These are phyloP conservation scores for Empidonax traillii DNA, from an alignment of 2,113 vertebrate genomes.

Conservation along the genomic window DNA sequence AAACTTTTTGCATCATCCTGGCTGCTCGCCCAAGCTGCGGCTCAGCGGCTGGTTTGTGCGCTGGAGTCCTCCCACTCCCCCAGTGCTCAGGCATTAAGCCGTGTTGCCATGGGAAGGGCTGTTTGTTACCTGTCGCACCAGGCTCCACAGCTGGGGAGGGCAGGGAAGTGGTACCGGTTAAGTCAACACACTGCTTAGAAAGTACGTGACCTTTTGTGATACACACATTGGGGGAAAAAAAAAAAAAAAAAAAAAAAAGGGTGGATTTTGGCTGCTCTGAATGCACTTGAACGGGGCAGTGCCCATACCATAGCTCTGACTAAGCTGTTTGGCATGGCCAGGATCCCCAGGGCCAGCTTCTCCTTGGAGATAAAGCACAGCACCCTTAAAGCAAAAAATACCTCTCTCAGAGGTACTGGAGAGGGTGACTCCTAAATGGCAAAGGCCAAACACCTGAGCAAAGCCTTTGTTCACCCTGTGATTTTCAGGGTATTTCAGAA, in stretches of 20 bases:
- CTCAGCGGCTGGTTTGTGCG: neutral
- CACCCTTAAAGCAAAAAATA: neutral
- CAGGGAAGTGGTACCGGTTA: neutral
- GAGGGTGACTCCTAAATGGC: neutral
- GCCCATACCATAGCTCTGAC: slow-evolving; percentile 67
- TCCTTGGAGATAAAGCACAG: slow-evolving; percentile 12
- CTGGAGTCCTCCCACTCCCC: slow-evolving; percentile 4
- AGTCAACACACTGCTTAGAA: slow-evolving; percentile 41
- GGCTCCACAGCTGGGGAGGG: neutral
- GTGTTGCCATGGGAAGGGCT: slow-evolving; percentile 64
- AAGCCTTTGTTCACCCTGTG: neutral
- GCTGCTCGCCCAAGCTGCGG: slow-evolving; percentile 37
- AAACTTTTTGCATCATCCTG: slow-evolving; percentile 73
- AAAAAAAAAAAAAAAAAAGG: neutral
- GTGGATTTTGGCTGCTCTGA: slow-evolving; percentile 54
- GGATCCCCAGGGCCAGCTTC: slow-evolving; percentile 34
- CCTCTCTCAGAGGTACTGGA: neutral
- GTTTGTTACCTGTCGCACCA: slow-evolving; percentile 43
- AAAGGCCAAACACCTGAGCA: neutral
- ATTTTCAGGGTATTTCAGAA: neutral
- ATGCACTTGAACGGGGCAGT: slow-evolving; percentile 57
- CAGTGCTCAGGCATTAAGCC: neutral
- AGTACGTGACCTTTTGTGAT: slow-evolving; percentile 54
- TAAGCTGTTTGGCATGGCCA: slow-evolving; percentile 29
- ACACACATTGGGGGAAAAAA: neutral